Evolutionary conservation across 2,113 vertebrate species (phyloP).

Genomic region (Ellobius talpinus): DNA sequence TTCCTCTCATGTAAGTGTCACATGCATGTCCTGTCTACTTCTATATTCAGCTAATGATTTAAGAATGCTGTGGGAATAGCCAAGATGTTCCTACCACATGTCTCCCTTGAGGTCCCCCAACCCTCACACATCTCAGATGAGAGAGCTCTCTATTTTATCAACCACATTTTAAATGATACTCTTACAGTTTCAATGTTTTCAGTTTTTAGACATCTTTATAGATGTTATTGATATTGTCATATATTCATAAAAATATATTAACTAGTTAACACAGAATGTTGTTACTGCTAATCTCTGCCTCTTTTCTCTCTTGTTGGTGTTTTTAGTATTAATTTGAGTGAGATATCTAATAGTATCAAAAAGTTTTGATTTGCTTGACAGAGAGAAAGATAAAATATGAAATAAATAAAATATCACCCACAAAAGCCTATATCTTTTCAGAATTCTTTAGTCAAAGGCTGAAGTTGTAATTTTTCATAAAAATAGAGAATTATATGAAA

Average conservation of each 20-base stretch:
- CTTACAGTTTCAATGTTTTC: not conserved
- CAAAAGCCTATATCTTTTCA: not conserved
- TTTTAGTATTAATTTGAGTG: not conserved
- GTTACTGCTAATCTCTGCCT: not conserved
- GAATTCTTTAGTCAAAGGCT: not conserved
- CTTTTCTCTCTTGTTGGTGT: not conserved
- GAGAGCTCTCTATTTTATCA: not conserved
- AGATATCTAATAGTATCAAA: not conserved
- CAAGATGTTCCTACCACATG: accelerated
- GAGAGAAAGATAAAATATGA: not conserved
- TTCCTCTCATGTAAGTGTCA: not conserved
- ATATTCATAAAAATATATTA: not conserved
- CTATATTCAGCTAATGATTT: not conserved
- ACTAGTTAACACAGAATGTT: not conserved
- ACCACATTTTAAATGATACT: not conserved
- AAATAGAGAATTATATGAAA: not conserved
- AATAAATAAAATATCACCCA: not conserved
- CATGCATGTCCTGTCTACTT: not conserved
- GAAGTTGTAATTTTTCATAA: not conserved
- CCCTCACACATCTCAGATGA: not conserved
- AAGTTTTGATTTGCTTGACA: not conserved
- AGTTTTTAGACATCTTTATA: not conserved
- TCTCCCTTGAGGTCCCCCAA: not conserved
- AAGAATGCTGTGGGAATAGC: not conserved
- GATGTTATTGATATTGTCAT: not conserved